Conservation (phyloP, 2,113 vertebrate species). For the Rhizomys pruinosus region DNA sequence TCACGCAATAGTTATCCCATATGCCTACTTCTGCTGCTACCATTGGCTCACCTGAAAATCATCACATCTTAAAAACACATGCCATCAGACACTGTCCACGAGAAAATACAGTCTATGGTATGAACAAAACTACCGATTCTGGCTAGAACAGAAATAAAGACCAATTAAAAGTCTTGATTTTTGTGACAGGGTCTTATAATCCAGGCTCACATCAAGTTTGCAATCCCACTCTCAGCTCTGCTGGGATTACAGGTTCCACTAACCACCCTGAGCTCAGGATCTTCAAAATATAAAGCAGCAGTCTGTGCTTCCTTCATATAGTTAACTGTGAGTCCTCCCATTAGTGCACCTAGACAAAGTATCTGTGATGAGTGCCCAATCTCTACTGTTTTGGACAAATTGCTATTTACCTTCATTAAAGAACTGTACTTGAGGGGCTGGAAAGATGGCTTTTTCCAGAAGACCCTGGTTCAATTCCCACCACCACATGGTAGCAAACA, state of each 20-base stretch:
- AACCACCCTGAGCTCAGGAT: not conserved
- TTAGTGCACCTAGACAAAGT: not conserved
- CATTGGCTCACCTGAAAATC: constrained; percentile 94
- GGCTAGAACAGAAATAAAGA: not conserved
- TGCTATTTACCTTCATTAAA: not conserved
- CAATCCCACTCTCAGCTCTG: not conserved
- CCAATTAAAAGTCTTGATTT: not conserved
- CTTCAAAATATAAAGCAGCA: not conserved
- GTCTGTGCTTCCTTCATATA: not conserved
- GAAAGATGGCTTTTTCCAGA: no score
- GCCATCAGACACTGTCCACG: not conserved
- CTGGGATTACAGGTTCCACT: no score
- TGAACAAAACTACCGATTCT: not conserved
- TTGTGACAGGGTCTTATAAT: not conserved
- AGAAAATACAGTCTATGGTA: not conserved
- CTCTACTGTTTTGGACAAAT: not conserved
- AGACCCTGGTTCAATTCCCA: no score
- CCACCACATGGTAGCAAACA: no score
- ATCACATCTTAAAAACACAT: not conserved
- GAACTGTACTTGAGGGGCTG: no score
- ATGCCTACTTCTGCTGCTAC: constrained; percentile 93
- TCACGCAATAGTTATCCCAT: constrained; percentile 98
- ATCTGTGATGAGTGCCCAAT: not conserved
- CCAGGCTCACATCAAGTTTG: not conserved
- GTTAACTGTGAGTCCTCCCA: not conserved